phyloP scores from a whole-genome alignment of 2,888 invertebrate genomes.

The Calliopum simillimum region DNA sequence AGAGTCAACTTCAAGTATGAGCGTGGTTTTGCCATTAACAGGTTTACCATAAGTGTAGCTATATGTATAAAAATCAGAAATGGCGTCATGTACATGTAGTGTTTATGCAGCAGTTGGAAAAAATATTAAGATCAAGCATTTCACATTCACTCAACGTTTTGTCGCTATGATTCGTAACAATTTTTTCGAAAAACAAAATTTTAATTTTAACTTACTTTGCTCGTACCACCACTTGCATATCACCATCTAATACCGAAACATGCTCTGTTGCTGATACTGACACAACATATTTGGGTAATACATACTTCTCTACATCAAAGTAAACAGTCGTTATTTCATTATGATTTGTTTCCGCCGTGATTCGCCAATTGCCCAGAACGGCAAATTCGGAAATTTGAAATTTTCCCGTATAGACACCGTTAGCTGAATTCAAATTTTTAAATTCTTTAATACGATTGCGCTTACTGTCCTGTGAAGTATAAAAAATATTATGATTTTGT shows the following conservation, averaged over 20 bases:
- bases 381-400: constrained; percentile 81
- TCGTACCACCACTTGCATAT: constrained; percentile 79
- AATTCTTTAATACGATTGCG: constrained; percentile 88
- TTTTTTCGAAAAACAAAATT: too few relatives aligned
- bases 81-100: too few relatives aligned
- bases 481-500: neutral
- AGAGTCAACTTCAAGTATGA: constrained; percentile 73
- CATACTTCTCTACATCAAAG: constrained; percentile 85
- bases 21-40: constrained; percentile 86
- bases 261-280: constrained; percentile 84
- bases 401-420: constrained; percentile 77
- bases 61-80: too few relatives aligned
- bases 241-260: constrained; percentile 79
- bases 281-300: constrained; percentile 92
- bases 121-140: too few relatives aligned
- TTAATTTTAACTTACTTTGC: constrained; percentile 54
- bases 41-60: constrained; percentile 82
- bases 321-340: constrained; percentile 44
- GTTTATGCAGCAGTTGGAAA: too few relatives aligned
- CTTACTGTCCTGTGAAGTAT: constrained; percentile 73
- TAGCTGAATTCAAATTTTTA: constrained; percentile 69
- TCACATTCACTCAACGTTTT: too few relatives aligned
- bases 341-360: constrained; percentile 48
- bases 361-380: constrained; percentile 89
- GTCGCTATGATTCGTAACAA: too few relatives aligned